Base-by-base conservation (phyloP, 1,140 invertebrate genomes). In the Drosophila pachea region DNA sequence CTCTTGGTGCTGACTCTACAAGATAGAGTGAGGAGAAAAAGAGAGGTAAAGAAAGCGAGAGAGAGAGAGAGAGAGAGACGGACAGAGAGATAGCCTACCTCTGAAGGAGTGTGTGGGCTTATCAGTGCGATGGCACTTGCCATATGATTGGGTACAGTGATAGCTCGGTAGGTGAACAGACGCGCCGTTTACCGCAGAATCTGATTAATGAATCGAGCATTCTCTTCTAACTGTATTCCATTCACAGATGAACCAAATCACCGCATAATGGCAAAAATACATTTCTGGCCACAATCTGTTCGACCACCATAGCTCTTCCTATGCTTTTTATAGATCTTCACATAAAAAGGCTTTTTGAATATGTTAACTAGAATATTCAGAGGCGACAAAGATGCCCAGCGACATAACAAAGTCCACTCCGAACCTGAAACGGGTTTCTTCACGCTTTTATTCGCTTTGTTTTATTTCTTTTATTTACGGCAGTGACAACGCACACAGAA, bases 401-500 rank as follows among this genome's bases (percentile, higher is more conserved):
- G n/a, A n/a, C n/a, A n/a, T n/a, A n/a, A 22, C 22, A 22, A 22
- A 66, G 68, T 48, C 33, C n/a, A 14, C 5, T 7, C 5, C 40
- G 14, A 43, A 42, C 7, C 40, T 12, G 40, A 42, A 42, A 43
- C 40, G 12, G 12, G 40, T 43, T 43, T 43, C 40, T 43, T 16
- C 22, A 22, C 3, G 22, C 22, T 22, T 38, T 38, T 38, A 5
- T 29, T 9, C 52, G 5, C 32, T 62, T 52, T 40, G 2, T 8
- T 14, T 52, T 40, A 1, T 8, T 14, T 31, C 3, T 61, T 35
- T 50, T 33, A 33, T 70, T 70, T n/a, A 7, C 9, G 7, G 5
- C 45, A 8, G 71, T 83, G 78, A 68, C 63, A 64, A 64, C 29
- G 4, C n/a, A 35, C 33, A 59, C 47, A 47, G 75, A 84, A 82